Percentiles rank a stretch among this genome's conserved stretches.
Evolutionary conservation across 2,797 vertebrate species (phyloP).

Genomic region (Rhinophrynus dorsalis): DNA sequence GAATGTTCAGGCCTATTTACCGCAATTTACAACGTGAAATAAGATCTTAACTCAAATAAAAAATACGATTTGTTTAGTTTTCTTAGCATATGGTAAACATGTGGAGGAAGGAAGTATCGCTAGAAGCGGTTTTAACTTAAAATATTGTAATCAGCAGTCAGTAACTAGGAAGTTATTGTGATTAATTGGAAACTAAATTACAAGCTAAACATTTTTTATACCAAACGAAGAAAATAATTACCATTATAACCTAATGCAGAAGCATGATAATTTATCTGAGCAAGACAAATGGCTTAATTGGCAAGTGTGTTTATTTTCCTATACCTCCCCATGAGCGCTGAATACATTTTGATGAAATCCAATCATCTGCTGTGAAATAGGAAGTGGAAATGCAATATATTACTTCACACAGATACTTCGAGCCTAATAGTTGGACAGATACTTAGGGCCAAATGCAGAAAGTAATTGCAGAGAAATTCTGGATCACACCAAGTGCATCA

Average conservation of each 20-base stretch:
- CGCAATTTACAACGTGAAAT: no score
- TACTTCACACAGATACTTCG: background rate
- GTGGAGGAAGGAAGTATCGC: slow-evolving; percentile 46
- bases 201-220: slow-evolving; percentile 51
- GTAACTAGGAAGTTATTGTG: slow-evolving; percentile 52
- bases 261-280: slow-evolving; percentile 9
- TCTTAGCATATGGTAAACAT: no score
- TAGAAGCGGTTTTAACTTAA: slow-evolving; percentile 58
- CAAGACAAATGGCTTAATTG: slow-evolving; percentile 31
- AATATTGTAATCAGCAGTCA: slow-evolving; percentile 52
- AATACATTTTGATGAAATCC: slow-evolving; percentile 5
- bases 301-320: slow-evolving; percentile 22
- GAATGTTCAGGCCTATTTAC: no score
- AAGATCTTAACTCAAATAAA: no score
- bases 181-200: slow-evolving; percentile 61
- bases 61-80: no score
- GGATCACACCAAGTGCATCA: no score
- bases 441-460: no score
- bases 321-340: background rate
- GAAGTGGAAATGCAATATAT: background rate
- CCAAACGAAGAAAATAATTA: background rate
- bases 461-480: no score
- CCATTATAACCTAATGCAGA: slow-evolving; percentile 35
- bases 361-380: background rate
- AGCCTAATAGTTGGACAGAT: no score